Base-by-base conservation (phyloP, 2,797 vertebrate genomes). In the Anguilla pacifica region DNA sequence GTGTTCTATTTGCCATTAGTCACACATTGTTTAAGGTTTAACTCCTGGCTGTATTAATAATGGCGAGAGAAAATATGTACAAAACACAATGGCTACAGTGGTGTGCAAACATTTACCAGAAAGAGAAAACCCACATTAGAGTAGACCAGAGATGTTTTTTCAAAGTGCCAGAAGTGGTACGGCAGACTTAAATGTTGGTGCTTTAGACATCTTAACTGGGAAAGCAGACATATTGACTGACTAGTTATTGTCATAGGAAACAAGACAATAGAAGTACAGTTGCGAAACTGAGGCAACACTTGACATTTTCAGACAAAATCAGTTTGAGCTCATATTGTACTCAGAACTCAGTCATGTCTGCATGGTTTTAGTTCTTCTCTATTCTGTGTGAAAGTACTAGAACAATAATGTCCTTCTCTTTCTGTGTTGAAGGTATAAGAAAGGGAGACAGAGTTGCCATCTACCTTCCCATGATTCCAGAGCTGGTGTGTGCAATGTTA, bases 391-490 rank as follows among this genome's bases (percentile, higher is more conserved):
- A 31, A 77, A 39, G 72, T 39, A 19, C 15, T 5, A 51, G 13
- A 51, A 51, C 46, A 2, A 51, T n/a, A 15, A 39, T 53, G 7
- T 53, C 15, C 67, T 55, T 84, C 35, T 85, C 6, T 84, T 39
- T 19, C 17, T 84, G n/a, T 85, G 53, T 43, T 84, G 0, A 88
- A 96, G 96, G 96, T 89, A 95, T 97, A n/a, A 94, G 94, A 88
- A 96, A 96, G 91, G 96, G 96, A 84, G 96, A 96, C 91, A 92
- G 94, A 39, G 96, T 97, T 86, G 96, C 96, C 0, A 95, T 97
- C 89, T 97, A 97, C 92, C 93, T 97, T 46, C 96, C 96, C 82
- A 97, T 97, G 96, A 96, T 97, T 88, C 96, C 96, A 55, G 96
- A 97, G 93, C 93, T 97, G 79, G 94, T 97, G 82, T 95, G 93